Percentiles rank a stretch among this genome's conserved stretches.
phyloP scores from a whole-genome alignment of 30 jellyfish, hydroid and myxozoan species.

The Hydra vulgaris region DNA sequence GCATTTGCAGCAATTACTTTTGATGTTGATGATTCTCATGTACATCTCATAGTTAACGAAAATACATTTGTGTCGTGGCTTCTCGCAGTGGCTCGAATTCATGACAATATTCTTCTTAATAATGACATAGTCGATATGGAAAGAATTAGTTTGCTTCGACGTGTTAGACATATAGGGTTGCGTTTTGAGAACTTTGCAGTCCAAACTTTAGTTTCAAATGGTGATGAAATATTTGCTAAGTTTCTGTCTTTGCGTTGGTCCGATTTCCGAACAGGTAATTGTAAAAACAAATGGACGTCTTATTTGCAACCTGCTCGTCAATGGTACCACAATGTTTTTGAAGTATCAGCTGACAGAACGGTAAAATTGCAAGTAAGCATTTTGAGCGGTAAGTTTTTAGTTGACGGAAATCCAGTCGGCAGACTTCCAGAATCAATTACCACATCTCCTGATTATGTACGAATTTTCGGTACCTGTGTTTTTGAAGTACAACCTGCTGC shows the following conservation, averaged over 20 bases:
- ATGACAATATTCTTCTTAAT: not conserved
- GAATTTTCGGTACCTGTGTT: not conserved
- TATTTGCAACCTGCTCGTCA: not conserved
- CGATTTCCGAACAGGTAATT: not conserved
- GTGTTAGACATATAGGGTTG: not conserved
- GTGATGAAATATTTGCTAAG: not conserved
- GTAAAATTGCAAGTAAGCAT: not conserved
- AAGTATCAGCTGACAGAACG: not conserved
- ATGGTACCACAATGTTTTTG: not conserved
- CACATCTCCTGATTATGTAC: not conserved
- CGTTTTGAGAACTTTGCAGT: not conserved
- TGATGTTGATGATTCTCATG: not conserved
- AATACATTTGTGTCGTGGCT: not conserved
- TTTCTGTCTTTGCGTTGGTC: not conserved
- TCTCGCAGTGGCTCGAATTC: not conserved
- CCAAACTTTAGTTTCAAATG: not conserved
- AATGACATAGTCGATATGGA: not conserved
- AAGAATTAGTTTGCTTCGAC: not conserved
- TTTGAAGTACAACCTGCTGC: not conserved
- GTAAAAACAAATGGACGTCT: not conserved
- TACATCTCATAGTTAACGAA: not conserved
- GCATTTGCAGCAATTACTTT: not conserved
- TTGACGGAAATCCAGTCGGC: not conserved
- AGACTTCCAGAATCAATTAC: not conserved
- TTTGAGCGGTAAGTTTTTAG: not conserved